Percentiles rank a stretch among this genome's conserved stretches.
Evolutionary conservation across 2,888 invertebrate species (phyloP).

Genomic region (Petrolisthes manimaculis): DNA sequence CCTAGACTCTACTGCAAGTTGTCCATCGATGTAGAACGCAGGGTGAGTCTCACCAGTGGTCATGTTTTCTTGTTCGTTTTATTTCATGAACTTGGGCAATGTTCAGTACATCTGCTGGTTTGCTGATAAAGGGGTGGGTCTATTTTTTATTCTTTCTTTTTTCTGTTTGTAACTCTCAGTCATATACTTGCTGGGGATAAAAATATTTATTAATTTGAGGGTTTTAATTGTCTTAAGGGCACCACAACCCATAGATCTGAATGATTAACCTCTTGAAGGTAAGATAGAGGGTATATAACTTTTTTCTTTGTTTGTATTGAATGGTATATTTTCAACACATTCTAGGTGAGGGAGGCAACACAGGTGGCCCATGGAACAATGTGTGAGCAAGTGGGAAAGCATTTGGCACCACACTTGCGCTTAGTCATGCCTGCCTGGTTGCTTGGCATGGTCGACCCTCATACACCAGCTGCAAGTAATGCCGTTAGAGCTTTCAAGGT

Average conservation of each 20-base stretch:
- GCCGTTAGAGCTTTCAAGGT: constrained; percentile 59
- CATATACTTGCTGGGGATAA: background rate
- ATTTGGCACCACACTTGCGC: constrained; percentile 60
- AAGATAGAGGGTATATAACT: too few relatives aligned
- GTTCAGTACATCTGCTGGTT: too few relatives aligned
- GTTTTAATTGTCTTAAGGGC: too few relatives aligned
- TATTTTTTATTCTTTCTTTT: background rate
- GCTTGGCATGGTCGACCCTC: constrained; percentile 60
- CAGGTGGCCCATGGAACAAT: constrained; percentile 47
- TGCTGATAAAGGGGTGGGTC: background rate
- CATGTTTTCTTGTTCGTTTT: background rate
- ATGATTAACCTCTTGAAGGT: too few relatives aligned
- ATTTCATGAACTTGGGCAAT: background rate
- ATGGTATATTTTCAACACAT: background rate
- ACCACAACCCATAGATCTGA: too few relatives aligned
- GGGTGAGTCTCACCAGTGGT: constrained; percentile 38
- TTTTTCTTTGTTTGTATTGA: background rate
- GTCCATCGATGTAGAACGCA: constrained; percentile 79
- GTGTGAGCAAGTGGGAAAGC: constrained; percentile 52
- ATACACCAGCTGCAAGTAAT: constrained; percentile 50
- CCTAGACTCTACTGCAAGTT: constrained; percentile 82
- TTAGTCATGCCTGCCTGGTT: constrained; percentile 61
- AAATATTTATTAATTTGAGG: too few relatives aligned
- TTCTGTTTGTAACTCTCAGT: background rate
- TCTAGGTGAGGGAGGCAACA: constrained; percentile 55